Evolutionary conservation across 2,888 invertebrate species (phyloP).

Genomic region (Eupithecia centaureata): DNA sequence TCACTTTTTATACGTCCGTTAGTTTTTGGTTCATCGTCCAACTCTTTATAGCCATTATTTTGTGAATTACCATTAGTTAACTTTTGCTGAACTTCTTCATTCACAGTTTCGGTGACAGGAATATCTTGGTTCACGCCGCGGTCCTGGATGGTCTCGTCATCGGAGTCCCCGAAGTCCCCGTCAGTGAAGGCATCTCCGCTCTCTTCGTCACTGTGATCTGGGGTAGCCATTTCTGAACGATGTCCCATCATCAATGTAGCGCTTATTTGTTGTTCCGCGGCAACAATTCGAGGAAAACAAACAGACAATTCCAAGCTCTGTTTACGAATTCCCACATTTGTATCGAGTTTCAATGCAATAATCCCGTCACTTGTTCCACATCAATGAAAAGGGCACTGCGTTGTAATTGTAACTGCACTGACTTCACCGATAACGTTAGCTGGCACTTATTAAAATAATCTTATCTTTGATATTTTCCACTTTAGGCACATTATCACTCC

Average conservation of each 20-base stretch:
- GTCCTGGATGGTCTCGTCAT: constrained; percentile 65
- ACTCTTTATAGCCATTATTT: constrained; percentile 42
- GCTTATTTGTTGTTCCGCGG: constrained; percentile 49
- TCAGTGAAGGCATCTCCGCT: constrained; percentile 78
- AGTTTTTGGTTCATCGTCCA: constrained; percentile 47
- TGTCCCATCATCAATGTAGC: constrained; percentile 66
- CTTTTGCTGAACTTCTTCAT: constrained; percentile 56
- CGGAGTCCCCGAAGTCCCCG: constrained; percentile 76
- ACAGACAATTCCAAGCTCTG: constrained; percentile 54
- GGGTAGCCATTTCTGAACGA: constrained; percentile 64
- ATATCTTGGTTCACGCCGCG: constrained; percentile 51
- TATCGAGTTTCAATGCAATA: constrained; percentile 53
- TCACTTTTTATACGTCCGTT: constrained; percentile 59
- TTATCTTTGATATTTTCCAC: constrained; percentile 74
- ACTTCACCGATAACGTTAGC: constrained; percentile 61
- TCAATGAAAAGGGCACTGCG: constrained; percentile 62
- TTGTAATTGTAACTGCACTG: constrained; percentile 59
- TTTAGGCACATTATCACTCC: constrained; percentile 54
- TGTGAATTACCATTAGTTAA: constrained; percentile 49
- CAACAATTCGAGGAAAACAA: constrained; percentile 58
- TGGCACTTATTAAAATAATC: constrained; percentile 61
- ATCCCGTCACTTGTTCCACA: constrained; percentile 46
- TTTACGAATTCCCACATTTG: constrained; percentile 64
- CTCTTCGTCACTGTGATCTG: constrained; percentile 74
- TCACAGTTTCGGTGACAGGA: constrained; percentile 70